phyloP scores from a whole-genome alignment of 2,113 vertebrate species.

The Otis tarda region DNA sequence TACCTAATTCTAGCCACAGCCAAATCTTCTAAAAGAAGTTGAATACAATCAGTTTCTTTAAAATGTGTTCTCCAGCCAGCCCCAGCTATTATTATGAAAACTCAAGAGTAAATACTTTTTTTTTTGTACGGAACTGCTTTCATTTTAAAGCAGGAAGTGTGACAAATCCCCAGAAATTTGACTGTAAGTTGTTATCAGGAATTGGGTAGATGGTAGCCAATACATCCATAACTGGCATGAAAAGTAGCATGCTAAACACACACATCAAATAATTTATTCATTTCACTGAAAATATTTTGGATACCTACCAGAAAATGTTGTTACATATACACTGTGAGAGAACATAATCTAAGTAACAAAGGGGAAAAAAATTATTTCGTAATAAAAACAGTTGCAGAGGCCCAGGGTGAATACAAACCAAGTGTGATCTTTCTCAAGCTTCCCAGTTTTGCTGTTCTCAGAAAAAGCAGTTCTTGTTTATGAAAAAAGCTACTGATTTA shows the following conservation, averaged over 20 bases:
- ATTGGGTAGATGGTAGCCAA: background rate
- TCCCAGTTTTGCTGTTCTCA: background rate
- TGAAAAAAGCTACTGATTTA: background rate
- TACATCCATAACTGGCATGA: background rate
- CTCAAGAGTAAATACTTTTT: background rate
- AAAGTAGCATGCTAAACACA: background rate
- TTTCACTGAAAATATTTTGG: background rate
- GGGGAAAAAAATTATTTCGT: background rate
- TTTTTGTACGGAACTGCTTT: background rate
- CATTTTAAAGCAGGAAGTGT: background rate
- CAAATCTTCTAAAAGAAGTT: background rate
- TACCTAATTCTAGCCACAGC: background rate
- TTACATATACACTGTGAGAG: background rate
- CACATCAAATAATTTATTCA: background rate
- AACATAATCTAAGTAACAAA: background rate
- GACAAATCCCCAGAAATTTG: background rate
- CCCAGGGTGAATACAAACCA: background rate
- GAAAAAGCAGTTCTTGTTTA: background rate
- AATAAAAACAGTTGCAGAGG: background rate
- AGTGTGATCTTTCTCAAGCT: background rate
- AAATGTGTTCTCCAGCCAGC: rapidly evolving
- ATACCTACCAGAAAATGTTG: background rate
- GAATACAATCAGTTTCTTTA: background rate
- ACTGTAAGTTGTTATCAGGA: background rate
- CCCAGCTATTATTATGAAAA: background rate